Conservation (phyloP, 2,888 invertebrate species). For the Ormia ochracea region DNA sequence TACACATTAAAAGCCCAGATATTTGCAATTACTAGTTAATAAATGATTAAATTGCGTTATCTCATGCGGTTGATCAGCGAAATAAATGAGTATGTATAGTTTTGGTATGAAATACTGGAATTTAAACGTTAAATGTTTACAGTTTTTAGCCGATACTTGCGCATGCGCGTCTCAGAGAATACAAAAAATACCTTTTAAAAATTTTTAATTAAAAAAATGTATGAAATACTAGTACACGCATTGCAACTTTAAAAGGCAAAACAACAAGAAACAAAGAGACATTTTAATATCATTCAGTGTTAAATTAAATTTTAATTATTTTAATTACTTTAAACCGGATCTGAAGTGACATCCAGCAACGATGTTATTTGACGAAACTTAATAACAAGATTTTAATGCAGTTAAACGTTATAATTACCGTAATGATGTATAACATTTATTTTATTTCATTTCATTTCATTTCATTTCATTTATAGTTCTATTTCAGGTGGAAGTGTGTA, state of each 20-base stretch:
- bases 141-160: not conserved
- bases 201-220: not conserved
- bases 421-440: conserved; percentile 59
- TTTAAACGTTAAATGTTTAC: conserved; percentile 17
- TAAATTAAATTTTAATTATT: conserved; percentile 61
- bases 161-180: not conserved
- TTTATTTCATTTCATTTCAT: conserved; percentile 12
- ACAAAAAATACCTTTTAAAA: not conserved
- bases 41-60: conserved; percentile 15
- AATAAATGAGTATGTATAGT: not conserved
- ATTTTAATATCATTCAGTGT: conserved; percentile 41
- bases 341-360: conserved; percentile 51
- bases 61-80: conserved; percentile 6
- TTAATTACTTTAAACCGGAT: conserved; percentile 62
- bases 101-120: not conserved
- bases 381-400: conserved; percentile 60
- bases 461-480: not conserved
- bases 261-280: not conserved
- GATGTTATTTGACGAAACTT: conserved; percentile 56
- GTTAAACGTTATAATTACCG: conserved; percentile 61
- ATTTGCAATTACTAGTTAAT: conserved; percentile 27
- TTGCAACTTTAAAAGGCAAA: not conserved
- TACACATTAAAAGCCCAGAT: not conserved
- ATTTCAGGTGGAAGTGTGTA: conserved; percentile 15
- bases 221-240: not conserved